These are phyloP conservation scores for Zosterops pallidus DNA, from an alignment of 2,113 vertebrate genomes.

Conservation along the genomic window DNA sequence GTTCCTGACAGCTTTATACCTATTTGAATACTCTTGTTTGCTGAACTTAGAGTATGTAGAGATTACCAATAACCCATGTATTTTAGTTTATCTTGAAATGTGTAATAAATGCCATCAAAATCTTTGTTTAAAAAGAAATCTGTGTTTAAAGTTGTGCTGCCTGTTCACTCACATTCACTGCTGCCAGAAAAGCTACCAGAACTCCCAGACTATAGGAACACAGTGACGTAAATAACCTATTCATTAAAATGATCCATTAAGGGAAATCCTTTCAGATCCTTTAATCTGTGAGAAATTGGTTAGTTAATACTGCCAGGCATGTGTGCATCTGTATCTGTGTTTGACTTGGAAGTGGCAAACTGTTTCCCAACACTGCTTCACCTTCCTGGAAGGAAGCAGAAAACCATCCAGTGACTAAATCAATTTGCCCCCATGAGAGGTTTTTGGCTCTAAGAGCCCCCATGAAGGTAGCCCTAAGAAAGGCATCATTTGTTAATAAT, in stretches of 20 bases:
- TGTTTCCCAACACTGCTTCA: not conserved
- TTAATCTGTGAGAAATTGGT: conserved; percentile 38
- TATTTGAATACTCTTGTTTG: not conserved
- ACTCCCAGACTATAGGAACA: not conserved
- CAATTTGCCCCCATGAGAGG: conserved; percentile 2
- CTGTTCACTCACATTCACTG: not conserved
- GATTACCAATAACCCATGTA: not conserved
- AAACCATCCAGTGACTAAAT: not conserved
- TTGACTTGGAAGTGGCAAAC: not conserved
- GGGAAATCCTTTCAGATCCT: conserved; percentile 31
- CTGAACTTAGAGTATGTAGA: not conserved
- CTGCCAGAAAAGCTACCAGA: not conserved
- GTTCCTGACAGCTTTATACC: not conserved
- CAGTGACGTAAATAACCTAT: not conserved
- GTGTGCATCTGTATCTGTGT: not conserved
- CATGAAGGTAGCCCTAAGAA: not conserved
- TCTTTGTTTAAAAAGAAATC: not conserved
- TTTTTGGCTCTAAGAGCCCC: conserved; percentile 21
- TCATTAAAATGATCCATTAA: conserved; percentile 16
- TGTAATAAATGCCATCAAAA: conserved; percentile 14
- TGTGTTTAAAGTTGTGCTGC: not conserved
- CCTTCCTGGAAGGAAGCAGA: conserved; percentile 39
- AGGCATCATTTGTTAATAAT: not conserved
- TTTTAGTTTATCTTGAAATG: not conserved
- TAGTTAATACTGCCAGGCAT: conserved; percentile 8